Base-by-base conservation (phyloP, 2,113 vertebrate genomes). In the Acinonyx jubatus region DNA sequence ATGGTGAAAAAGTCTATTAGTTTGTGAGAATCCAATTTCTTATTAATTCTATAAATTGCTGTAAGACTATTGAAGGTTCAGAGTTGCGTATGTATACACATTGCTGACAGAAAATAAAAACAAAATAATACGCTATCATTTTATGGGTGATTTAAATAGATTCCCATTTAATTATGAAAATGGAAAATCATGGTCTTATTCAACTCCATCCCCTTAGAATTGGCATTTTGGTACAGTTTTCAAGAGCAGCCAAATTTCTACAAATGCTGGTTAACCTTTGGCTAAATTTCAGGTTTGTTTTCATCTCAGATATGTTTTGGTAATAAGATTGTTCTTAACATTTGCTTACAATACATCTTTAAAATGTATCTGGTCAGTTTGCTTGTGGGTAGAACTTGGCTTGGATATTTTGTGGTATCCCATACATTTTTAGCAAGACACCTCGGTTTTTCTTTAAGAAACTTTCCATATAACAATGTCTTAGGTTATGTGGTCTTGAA, bases 21-120 rank as follows among this genome's bases (percentile, higher is more conserved):
- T 89, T 97, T 96, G 74, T 96, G 93, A 86, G 80, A 93, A 91
- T 69, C 6, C 29, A 76, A 41, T 96, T 97, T 92, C 55, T 94
- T 97, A 55, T 89, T 96, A 92, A 84, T 52, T 73, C 55, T 74
- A 63, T 92, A 95, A 97, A 97, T 94, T 91, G 41, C 57, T 82
- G 1, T 41, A 38, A 81, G 79, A 27, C 14, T 61, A 23, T 63
- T 93, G 79, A 96, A 94, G 73, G 55, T 55, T 93, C n/a, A 65
- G 33, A 95, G 82, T 2, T 86, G 33, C 48, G 3, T 93, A 83
- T 95, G 25, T 87, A 86, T 98, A 89, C 76, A 94, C 87, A 76
- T 90, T 71, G 63, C 68, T 84, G 71, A 63, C 13, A 88, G 38
- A 21, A 93, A 96, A 79, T 73, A 89, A 97, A 93, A 96, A 79